Evolutionary conservation across 1,140 invertebrate genomes (phyloP).

Genomic region (Pantala flavescens): DNA sequence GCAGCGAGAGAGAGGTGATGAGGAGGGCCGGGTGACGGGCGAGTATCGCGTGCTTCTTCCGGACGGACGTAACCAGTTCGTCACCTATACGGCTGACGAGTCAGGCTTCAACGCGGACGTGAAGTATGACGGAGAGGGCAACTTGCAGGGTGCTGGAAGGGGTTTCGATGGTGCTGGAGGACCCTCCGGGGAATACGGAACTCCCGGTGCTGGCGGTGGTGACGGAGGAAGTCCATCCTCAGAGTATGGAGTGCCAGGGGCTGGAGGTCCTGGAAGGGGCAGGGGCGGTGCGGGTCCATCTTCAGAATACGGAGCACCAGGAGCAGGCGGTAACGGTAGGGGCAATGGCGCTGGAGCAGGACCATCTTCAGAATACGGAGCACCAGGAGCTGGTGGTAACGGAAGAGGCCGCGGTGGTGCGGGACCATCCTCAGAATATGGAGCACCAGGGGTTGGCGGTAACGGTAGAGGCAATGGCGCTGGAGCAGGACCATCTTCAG

Average conservation of each 20-base stretch:
- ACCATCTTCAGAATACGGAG: background rate
- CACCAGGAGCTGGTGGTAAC: background rate
- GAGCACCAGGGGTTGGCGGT: background rate
- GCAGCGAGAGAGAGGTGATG: constrained; percentile 62
- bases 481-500: background rate
- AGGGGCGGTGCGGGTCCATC: background rate
- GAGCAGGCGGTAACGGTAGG: background rate
- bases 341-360: background rate
- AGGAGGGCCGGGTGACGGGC: constrained; percentile 54
- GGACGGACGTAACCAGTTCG: constrained; percentile 60
- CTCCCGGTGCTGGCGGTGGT: background rate
- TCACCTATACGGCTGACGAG: constrained; percentile 65
- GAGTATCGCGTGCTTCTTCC: constrained; percentile 64
- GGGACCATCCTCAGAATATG: background rate
- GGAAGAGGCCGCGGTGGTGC: background rate
- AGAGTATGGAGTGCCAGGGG: background rate
- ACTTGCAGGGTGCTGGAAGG: constrained; percentile 21
- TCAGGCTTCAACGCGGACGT: constrained; percentile 67
- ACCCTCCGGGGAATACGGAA: background rate
- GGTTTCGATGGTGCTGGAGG: background rate
- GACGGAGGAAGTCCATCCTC: background rate
- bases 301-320: background rate
- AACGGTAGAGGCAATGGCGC: background rate
- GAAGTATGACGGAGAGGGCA: constrained; percentile 43
- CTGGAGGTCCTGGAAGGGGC: background rate